phyloP scores from a whole-genome alignment of 2,113 vertebrate genomes.

The Hemicordylus capensis region DNA sequence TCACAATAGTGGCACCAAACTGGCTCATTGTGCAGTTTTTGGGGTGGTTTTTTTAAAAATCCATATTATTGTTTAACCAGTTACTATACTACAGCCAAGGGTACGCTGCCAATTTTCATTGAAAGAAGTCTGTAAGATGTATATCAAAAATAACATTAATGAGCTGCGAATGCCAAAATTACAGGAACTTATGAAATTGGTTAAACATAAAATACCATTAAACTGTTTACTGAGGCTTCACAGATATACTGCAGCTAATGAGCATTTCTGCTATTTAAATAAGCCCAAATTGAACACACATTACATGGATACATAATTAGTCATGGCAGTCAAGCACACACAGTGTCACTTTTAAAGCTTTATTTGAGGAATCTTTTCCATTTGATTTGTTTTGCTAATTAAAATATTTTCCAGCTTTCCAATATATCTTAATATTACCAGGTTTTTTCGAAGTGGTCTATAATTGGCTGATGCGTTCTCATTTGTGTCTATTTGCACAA shows the following conservation, averaged over 20 bases:
- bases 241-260: constrained; percentile 85
- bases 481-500: constrained; percentile 65
- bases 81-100: constrained; percentile 61
- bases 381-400: constrained; percentile 85
- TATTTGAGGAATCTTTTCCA: constrained; percentile 83
- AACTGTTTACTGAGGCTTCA: constrained; percentile 86
- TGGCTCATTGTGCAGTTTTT: not conserved
- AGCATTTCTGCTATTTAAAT: constrained; percentile 87
- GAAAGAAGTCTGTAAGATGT: constrained; percentile 75
- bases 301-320: constrained; percentile 87
- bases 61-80: constrained; percentile 38
- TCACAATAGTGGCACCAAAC: not conserved
- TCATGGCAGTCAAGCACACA: constrained; percentile 82
- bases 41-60: not conserved
- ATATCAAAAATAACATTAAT: constrained; percentile 87
- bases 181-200: constrained; percentile 85
- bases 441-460: constrained; percentile 54
- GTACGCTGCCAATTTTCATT: constrained; percentile 61
- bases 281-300: constrained; percentile 84
- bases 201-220: constrained; percentile 88
- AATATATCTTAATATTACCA: constrained; percentile 79
- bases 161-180: constrained; percentile 85
- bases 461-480: constrained; percentile 72
- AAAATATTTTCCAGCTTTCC: constrained; percentile 79
- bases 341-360: constrained; percentile 81